phyloP scores from a whole-genome alignment of 2,113 vertebrate genomes.

The Uropsilus gracilis region DNA sequence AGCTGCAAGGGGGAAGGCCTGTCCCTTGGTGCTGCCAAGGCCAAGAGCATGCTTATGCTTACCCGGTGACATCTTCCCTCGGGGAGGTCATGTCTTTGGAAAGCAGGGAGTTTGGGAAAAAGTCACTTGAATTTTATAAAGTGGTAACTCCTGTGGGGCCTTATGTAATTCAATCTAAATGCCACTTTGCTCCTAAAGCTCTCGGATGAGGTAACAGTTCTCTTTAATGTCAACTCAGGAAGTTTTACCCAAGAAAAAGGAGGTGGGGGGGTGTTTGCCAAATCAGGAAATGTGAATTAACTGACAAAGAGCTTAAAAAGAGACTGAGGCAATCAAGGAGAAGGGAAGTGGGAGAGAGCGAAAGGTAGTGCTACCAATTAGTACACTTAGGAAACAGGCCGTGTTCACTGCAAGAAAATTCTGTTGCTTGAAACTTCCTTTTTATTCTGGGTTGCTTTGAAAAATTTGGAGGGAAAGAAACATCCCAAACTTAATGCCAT shows the following conservation, averaged over 20 bases:
- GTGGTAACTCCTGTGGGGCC: conserved; percentile 52
- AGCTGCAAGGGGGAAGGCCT: not conserved
- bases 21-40: conserved; percentile 42
- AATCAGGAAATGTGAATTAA: conserved; percentile 77
- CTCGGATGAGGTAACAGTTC: conserved; percentile 43
- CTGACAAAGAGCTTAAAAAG: conserved; percentile 37
- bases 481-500: not conserved
- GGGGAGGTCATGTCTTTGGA: conserved; percentile 33
- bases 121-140: conserved; percentile 73
- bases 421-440: not conserved
- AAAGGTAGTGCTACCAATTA: not conserved
- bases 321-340: not conserved
- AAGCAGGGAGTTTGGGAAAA: conserved; percentile 48
- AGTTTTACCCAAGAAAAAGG: conserved; percentile 74
- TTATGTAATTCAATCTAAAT: conserved; percentile 62
- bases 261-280: conserved; percentile 58
- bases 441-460: conserved; percentile 17
- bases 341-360: not conserved
- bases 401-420: not conserved
- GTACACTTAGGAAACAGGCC: not conserved
- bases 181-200: conserved; percentile 47
- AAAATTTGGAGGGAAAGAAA: conserved; percentile 25
- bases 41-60: not conserved
- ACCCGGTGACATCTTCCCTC: not conserved
- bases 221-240: conserved; percentile 66